These are phyloP conservation scores for Pseudopodoces humilis DNA, from an alignment of 2,113 vertebrate genomes.

Conservation along the genomic window DNA sequence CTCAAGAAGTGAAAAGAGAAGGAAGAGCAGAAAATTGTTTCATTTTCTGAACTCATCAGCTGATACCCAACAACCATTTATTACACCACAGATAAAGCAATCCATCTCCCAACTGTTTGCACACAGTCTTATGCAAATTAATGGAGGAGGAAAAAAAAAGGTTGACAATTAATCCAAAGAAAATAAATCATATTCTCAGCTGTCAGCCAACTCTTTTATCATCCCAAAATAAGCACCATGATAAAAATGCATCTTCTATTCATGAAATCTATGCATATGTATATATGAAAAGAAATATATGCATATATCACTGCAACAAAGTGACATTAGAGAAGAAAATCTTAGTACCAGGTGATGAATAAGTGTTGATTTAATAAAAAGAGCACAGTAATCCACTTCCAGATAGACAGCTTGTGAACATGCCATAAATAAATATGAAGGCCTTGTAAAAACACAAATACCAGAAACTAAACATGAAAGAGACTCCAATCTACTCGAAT, in stretches of 20 bases:
- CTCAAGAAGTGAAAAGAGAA: background rate
- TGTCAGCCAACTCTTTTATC: constrained; percentile 15
- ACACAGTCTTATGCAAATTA: background rate
- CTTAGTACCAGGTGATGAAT: background rate
- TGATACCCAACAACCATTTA: background rate
- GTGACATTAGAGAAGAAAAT: constrained; percentile 21
- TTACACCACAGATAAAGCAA: background rate
- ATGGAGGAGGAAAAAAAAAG: background rate
- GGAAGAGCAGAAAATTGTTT: background rate
- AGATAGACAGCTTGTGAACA: constrained; percentile 29
- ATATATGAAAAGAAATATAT: constrained; percentile 12
- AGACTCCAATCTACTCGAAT: constrained; percentile 11
- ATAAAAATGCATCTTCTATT: background rate
- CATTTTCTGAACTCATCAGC: background rate
- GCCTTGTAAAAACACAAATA: constrained; percentile 35
- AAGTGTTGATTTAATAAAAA: background rate
- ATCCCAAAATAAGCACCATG: background rate
- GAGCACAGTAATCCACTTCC: constrained; percentile 1
- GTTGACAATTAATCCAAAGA: constrained; percentile 33
- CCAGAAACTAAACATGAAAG: constrained; percentile 36
- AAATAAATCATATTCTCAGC: background rate
- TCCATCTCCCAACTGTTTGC: background rate
- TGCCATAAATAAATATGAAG: constrained; percentile 39
- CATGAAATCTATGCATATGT: background rate
- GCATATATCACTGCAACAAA: background rate